Evolutionary conservation across 1,140 invertebrate genomes (phyloP).

Genomic region (Leptinotarsa undecemlineata): DNA sequence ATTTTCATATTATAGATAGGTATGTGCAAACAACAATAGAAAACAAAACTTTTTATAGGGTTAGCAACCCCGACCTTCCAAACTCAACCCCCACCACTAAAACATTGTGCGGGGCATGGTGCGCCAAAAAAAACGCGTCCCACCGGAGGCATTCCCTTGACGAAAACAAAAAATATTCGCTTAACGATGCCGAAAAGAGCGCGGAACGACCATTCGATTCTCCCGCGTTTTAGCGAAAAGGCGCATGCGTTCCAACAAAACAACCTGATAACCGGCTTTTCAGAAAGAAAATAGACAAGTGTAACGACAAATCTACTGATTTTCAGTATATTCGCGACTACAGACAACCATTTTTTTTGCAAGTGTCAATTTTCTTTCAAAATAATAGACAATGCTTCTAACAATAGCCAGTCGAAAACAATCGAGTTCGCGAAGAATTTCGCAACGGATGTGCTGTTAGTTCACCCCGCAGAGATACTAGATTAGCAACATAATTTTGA

Average conservation of each 20-base stretch:
- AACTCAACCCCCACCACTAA: slow-evolving; percentile 6
- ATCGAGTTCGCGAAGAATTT: neutral
- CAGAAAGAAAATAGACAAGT: slow-evolving; percentile 19
- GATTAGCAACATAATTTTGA: slow-evolving; percentile 8
- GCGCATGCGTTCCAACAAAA: slow-evolving; percentile 19
- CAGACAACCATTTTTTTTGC: too few species aligned
- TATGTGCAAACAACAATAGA: slow-evolving; percentile 12
- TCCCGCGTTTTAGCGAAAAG: neutral
- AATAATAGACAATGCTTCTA: neutral
- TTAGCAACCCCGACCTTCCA: slow-evolving; percentile 21
- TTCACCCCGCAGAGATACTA: neutral
- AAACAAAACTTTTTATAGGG: slow-evolving; percentile 10
- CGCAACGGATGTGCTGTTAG: neutral
- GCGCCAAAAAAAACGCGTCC: slow-evolving; percentile 18
- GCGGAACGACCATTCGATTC: slow-evolving; percentile 13
- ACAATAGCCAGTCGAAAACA: slow-evolving; percentile 8
- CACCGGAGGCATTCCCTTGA: slow-evolving; percentile 6
- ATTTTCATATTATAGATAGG: slow-evolving; percentile 7
- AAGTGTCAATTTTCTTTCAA: neutral
- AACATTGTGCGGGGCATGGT: slow-evolving; percentile 16
- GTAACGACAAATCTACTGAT: neutral
- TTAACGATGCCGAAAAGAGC: neutral
- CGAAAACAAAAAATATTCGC: neutral
- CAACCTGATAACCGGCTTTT: slow-evolving; percentile 26
- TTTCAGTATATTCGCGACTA: too few species aligned